These are phyloP conservation scores for Chrysochloris asiatica DNA, from an alignment of 2,113 vertebrate species.

Conservation along the genomic window DNA sequence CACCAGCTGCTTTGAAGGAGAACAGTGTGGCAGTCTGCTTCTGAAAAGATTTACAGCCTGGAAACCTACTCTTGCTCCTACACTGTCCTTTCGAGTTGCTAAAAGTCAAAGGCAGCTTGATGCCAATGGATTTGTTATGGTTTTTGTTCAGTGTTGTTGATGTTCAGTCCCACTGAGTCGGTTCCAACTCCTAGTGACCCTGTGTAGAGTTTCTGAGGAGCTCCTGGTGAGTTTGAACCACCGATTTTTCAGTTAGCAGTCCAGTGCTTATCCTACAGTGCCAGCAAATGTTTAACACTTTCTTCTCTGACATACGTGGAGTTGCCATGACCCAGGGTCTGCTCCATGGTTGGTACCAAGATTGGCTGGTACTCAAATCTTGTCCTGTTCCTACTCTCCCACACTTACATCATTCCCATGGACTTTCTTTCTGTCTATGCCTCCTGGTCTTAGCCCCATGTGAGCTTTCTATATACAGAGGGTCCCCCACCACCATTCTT, in stretches of 20 bases:
- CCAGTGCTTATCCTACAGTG: no score
- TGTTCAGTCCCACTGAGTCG: no score
- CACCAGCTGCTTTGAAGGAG: not conserved
- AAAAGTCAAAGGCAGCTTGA: not conserved
- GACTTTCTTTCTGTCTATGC: not conserved
- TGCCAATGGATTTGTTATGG: not conserved
- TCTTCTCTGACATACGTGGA: not conserved
- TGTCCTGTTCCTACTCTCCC: not conserved
- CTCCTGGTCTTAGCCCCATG: not conserved
- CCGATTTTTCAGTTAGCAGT: no score
- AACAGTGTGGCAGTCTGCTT: not conserved
- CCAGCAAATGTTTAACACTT: not conserved
- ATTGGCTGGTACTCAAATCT: not conserved
- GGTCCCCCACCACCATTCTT: fast-evolving
- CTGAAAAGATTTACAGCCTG: not conserved
- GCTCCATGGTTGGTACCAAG: not conserved
- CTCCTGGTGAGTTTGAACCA: no score
- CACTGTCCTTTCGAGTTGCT: not conserved
- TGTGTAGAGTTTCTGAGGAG: no score
- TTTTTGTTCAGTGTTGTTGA: not conserved
- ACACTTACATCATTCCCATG: not conserved
- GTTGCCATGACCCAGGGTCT: not conserved
- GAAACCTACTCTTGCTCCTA: not conserved
- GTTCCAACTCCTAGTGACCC: no score
- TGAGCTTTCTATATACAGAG: not conserved